phyloP scores from a whole-genome alignment of 2,888 invertebrate species.

The Glaucopsyche alexis region DNA sequence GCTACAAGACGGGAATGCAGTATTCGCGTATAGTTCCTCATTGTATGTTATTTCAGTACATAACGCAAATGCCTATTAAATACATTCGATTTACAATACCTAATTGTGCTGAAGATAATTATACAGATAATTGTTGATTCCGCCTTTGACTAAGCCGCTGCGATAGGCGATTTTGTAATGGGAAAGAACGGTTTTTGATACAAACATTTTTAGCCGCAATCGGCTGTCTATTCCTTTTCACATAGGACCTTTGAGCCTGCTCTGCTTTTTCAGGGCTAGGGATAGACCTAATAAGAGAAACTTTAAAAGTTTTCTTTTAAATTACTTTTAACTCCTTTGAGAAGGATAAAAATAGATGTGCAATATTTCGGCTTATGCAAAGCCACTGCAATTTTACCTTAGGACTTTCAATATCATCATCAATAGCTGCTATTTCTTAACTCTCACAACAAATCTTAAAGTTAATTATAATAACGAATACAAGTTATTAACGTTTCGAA shows the following conservation, averaged over 20 bases:
- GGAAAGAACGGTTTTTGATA: not conserved
- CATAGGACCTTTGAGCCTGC: no score
- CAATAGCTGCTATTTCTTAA: not conserved
- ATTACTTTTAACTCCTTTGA: no score
- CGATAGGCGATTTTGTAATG: not conserved
- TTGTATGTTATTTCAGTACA: conserved; percentile 35
- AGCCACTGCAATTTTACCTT: not conserved
- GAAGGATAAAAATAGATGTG: not conserved
- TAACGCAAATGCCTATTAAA: conserved; percentile 30
- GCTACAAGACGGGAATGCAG: conserved; percentile 28
- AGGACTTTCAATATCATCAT: not conserved
- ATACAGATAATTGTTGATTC: conserved; percentile 25
- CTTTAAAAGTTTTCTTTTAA: no score
- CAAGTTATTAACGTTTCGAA: conserved; percentile 14
- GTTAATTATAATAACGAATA: conserved; percentile 9
- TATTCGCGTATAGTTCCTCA: conserved; percentile 34
- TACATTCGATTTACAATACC: conserved; percentile 30
- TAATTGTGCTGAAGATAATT: conserved; percentile 31
- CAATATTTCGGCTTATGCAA: not conserved
- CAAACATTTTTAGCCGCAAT: not conserved
- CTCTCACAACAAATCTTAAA: not conserved
- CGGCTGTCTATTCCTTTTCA: no score
- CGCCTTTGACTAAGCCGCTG: conserved; percentile 20
- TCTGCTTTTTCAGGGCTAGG: no score
- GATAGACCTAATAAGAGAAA: no score